A percentile compares a stretch with the other conserved stretches of the same genome.
Evolutionary conservation across 2,797 vertebrate genomes (phyloP).

Genomic region (Labeo calbasu): DNA sequence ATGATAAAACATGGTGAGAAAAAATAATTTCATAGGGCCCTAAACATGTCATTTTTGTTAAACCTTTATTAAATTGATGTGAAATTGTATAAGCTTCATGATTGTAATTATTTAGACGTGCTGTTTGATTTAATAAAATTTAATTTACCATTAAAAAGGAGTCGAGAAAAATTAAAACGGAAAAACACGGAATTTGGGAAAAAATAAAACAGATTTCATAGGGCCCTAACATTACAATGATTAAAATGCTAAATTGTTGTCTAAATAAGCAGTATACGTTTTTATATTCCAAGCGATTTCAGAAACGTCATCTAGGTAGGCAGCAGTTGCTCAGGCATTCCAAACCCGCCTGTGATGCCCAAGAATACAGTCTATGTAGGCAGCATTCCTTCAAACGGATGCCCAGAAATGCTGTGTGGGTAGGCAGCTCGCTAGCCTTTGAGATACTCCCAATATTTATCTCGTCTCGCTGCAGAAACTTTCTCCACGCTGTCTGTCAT

Average conservation of each 20-base stretch:
- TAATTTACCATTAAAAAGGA: no score
- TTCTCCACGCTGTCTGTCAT: not conserved
- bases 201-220: no score
- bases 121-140: no score
- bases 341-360: not conserved
- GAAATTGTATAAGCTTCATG: no score
- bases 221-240: no score
- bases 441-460: not conserved
- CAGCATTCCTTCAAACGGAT: not conserved
- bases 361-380: not conserved
- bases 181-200: no score
- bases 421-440: conserved; percentile 3
- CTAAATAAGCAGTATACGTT: not conserved
- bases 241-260: not conserved
- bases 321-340: not conserved
- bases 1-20: no score
- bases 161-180: no score
- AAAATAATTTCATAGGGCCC: no score
- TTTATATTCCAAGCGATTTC: not conserved
- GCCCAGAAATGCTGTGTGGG: not conserved
- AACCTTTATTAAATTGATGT: no score
- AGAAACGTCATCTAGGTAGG: not conserved
- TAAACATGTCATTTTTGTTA: no score
- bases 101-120: no score
- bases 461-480: not conserved